Conservation (phyloP, 2,113 vertebrate genomes). For the Columba janthina region DNA sequence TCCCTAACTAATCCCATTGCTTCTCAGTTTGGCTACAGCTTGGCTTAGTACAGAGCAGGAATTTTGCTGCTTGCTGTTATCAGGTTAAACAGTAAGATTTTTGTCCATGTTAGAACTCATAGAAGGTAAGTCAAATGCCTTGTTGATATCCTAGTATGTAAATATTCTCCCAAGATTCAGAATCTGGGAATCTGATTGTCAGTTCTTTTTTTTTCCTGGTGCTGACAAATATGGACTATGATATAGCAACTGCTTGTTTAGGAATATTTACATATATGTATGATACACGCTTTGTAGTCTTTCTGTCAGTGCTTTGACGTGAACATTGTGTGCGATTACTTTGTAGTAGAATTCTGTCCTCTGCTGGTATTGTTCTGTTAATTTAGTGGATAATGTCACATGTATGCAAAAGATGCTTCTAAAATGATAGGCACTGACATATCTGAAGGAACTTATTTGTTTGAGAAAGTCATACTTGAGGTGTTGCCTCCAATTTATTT, state of each 20-base stretch:
- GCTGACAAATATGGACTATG: constrained; percentile 7
- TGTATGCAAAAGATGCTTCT: constrained; percentile 1
- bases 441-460: constrained; percentile 12
- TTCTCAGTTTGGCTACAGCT: constrained; percentile 65
- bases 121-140: constrained; percentile 81
- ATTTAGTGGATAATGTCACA: not conserved
- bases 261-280: not conserved
- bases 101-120: constrained; percentile 84
- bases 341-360: constrained; percentile 56
- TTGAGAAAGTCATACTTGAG: not conserved
- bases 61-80: constrained; percentile 53
- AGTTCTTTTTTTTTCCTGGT: not conserved
- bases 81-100: constrained; percentile 64
- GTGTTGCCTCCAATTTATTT: not conserved
- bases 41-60: constrained; percentile 63
- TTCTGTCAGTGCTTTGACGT: not conserved
- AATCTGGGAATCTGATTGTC: constrained; percentile 9
- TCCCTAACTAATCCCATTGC: constrained; percentile 70
- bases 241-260: constrained; percentile 23
- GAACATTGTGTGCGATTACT: not conserved
- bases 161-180: not conserved
- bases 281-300: not conserved
- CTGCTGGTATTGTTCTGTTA: constrained; percentile 51
- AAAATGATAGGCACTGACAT: not conserved
- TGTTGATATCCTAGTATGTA: constrained; percentile 28